phyloP scores from a whole-genome alignment of 1,140 invertebrate genomes.

The Caenorhabditis briggsae region DNA sequence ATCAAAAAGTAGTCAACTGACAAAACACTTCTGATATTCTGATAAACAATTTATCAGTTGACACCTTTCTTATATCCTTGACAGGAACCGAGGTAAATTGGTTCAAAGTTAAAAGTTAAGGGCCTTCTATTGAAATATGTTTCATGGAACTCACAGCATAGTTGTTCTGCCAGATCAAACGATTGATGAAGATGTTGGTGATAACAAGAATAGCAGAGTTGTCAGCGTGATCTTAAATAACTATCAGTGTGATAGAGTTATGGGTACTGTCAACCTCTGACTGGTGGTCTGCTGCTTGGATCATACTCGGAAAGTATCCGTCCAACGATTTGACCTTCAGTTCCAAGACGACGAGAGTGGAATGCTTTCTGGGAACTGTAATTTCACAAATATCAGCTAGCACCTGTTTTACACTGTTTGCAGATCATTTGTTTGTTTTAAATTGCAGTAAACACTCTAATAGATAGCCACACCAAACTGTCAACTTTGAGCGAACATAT shows the following conservation, averaged over 20 bases:
- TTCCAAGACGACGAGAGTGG: conserved; percentile 69
- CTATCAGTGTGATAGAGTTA: not conserved
- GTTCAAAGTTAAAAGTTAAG: too few relatives aligned
- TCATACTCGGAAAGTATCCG: conserved; percentile 72
- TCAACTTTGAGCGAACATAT: too few relatives aligned
- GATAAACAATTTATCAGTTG: too few relatives aligned
- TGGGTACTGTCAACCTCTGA: conserved; percentile 67
- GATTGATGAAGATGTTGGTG: conserved; percentile 72
- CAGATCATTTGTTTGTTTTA: too few relatives aligned
- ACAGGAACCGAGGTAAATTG: too few relatives aligned
- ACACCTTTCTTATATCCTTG: too few relatives aligned
- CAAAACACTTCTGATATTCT: too few relatives aligned
- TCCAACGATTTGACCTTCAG: conserved; percentile 68
- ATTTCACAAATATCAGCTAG: not conserved
- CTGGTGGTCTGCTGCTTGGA: conserved; percentile 69
- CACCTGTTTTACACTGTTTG: too few relatives aligned
- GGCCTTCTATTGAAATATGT: too few relatives aligned
- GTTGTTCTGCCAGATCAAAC: conserved; percentile 70
- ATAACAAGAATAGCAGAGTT: conserved; percentile 76
- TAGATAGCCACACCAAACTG: too few relatives aligned
- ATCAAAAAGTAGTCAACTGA: too few relatives aligned
- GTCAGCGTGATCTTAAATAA: conserved; percentile 69
- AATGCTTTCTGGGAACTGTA: conserved; percentile 32
- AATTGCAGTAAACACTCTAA: too few relatives aligned
- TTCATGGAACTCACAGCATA: conserved; percentile 65